Percentiles rank a stretch among this genome's conserved stretches.
These are phyloP conservation scores for Pseudocheirus occidentalis DNA, from an alignment of 2,797 vertebrate species.

Conservation along the genomic window DNA sequence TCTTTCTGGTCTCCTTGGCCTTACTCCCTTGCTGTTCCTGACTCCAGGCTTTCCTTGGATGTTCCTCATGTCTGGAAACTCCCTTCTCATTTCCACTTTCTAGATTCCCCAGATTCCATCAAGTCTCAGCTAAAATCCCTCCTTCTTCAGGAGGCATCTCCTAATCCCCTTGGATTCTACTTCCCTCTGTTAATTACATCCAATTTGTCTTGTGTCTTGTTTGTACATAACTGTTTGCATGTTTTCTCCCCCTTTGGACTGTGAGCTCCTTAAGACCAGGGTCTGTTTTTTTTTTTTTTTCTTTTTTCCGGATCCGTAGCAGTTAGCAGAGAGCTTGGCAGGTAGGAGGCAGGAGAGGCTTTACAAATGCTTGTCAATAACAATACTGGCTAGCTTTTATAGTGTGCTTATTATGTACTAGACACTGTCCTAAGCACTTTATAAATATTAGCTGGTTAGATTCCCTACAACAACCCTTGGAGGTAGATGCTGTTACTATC, in stretches of 20 bases:
- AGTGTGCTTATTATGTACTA: neutral
- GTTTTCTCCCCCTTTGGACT: neutral
- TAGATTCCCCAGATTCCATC: neutral
- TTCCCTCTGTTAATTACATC: neutral
- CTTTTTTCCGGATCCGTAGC: neutral
- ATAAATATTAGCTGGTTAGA: neutral
- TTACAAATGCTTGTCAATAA: neutral
- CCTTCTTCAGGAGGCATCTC: neutral
- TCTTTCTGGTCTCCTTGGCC: neutral
- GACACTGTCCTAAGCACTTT: neutral
- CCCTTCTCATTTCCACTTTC: neutral
- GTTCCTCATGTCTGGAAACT: neutral
- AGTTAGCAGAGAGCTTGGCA: neutral
- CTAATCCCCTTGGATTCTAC: neutral
- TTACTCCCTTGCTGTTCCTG: neutral
- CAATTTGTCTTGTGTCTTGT: neutral
- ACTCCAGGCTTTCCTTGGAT: neutral
- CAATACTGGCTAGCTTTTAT: neutral
- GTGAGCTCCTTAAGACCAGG: neutral
- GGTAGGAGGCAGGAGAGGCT: neutral
- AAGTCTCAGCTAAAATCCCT: neutral
- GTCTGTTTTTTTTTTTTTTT: neutral
- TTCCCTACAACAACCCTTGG: neutral
- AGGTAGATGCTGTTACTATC: neutral
- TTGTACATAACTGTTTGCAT: neutral